Conservation (phyloP, 2,888 invertebrate genomes). For the Ochlodes sylvanus region DNA sequence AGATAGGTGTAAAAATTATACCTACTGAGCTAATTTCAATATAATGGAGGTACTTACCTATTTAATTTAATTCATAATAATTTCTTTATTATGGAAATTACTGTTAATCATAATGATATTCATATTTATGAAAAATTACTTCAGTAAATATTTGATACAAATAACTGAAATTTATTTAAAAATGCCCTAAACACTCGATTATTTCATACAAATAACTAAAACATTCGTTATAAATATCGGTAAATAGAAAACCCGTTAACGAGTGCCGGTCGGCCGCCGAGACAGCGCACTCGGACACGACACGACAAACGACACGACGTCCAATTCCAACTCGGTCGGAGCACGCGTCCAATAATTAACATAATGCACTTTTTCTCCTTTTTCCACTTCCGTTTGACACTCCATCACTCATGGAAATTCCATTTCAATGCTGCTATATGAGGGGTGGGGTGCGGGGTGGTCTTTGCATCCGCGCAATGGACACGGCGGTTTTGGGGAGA, state of each 20-base stretch:
- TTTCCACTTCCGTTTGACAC: slow-evolving; percentile 84
- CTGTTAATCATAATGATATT: too few relatives aligned
- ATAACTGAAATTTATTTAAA: neutral
- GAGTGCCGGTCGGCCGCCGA: slow-evolving; percentile 12
- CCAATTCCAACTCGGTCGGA: slow-evolving; percentile 82
- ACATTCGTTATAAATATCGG: too few relatives aligned
- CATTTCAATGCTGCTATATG: slow-evolving; percentile 83
- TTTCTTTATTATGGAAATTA: too few relatives aligned
- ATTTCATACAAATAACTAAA: neutral
- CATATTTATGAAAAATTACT: too few relatives aligned
- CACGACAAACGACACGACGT: slow-evolving; percentile 70
- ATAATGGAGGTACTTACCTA: too few relatives aligned
- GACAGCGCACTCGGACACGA: slow-evolving; percentile 41
- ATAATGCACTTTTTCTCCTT: slow-evolving; percentile 84
- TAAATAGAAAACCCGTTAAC: slow-evolving; percentile 17
- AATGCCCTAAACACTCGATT: too few relatives aligned
- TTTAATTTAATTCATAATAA: too few relatives aligned
- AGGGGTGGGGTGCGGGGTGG: slow-evolving; percentile 76
- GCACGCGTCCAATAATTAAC: slow-evolving; percentile 82
- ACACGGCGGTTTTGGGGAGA: slow-evolving; percentile 80
- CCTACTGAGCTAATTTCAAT: too few relatives aligned
- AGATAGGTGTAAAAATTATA: too few relatives aligned
- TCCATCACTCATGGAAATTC: slow-evolving; percentile 86
- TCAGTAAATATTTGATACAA: too few relatives aligned
- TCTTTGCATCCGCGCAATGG: slow-evolving; percentile 84